Base-by-base conservation (phyloP, 2,888 invertebrate genomes). In the Celastrina argiolus region DNA sequence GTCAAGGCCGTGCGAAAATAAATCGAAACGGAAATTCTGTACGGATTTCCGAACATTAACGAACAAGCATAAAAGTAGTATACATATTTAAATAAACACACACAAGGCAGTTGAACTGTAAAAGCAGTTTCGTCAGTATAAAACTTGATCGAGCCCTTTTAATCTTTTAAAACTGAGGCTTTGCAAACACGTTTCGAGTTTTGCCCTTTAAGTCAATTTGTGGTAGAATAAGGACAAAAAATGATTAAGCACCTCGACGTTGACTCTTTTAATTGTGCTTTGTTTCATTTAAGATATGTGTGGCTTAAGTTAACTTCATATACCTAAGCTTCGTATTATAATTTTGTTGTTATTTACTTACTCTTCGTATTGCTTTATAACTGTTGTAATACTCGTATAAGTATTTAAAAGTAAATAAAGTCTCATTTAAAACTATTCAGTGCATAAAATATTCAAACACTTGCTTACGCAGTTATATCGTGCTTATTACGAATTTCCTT, bases 191-290 rank as follows among this genome's bases (percentile, higher is more conserved):
- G 61, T 61, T 61, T 39, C 36, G 5, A 61, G 18, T 36, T 39
- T 61, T 61, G 61, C 61, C 61, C 61, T 61, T 61, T 39, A 39
- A 14, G 39, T 36, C 39, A 61, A 61, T 61, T 61, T 61, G 61
- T 22, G 59, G 18, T 59, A 18, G 14, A 39, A 61, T 61, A 61
- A 36, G 61, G 61, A 61, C 34, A 61, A 59, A 61, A 61, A 61
- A 39, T 61, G 22, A 61, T 36, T 12, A 61, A 61, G 39, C 18
- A 34, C 34, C 18, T 59, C 36, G 61, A 14, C 10, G 56, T 56
- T 56, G 56, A 28, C 22, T 56, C 18, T 56, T 56, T 26, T 56
- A 56, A 26, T 56, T 26, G 56, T 8, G 14, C 22, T 56, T 56
- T 56, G 14, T 56, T 14, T 51, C 7, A 2, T 26, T 28, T 56